Conservation (phyloP, 2,888 invertebrate genomes). For the Shargacucullia verbasci region DNA sequence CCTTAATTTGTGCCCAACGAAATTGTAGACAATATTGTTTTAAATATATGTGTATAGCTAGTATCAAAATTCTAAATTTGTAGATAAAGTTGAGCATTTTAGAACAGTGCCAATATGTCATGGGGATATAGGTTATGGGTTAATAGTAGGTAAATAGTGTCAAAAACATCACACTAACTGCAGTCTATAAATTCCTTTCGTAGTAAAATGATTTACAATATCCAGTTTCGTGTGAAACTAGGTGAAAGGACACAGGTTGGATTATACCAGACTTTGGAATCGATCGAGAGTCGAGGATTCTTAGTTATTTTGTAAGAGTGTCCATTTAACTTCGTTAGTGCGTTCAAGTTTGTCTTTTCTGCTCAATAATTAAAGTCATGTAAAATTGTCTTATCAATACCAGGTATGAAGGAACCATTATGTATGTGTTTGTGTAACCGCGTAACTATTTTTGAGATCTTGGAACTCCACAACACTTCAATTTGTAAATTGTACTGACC, state of each 20-base stretch:
- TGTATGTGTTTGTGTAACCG: too few relatives aligned
- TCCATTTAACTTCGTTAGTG: not conserved
- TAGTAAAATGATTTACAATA: constrained; percentile 24
- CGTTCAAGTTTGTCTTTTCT: not conserved
- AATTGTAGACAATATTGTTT: too few relatives aligned
- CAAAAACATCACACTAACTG: constrained; percentile 69
- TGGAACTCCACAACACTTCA: constrained; percentile 41
- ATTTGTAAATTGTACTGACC: constrained; percentile 20
- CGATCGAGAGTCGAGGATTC: constrained; percentile 6
- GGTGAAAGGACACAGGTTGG: not conserved
- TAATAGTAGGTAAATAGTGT: constrained; percentile 65
- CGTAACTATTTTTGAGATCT: constrained; percentile 49
- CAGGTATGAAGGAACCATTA: not conserved
- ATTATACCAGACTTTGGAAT: constrained; percentile 12
- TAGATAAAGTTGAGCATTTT: constrained; percentile 12
- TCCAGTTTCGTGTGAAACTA: not conserved
- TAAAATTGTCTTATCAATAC: too few relatives aligned
- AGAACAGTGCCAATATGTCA: constrained; percentile 45
- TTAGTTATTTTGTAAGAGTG: constrained; percentile 19
- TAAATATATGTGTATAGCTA: not conserved
- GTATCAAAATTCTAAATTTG: constrained; percentile 12
- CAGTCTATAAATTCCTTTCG: constrained; percentile 59
- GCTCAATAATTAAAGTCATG: not conserved
- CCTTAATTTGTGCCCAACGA: too few relatives aligned
- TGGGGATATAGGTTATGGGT: constrained; percentile 14